These are phyloP conservation scores for Gonatopus flavifemur DNA, from an alignment of 1,140 invertebrate genomes.

Conservation along the genomic window DNA sequence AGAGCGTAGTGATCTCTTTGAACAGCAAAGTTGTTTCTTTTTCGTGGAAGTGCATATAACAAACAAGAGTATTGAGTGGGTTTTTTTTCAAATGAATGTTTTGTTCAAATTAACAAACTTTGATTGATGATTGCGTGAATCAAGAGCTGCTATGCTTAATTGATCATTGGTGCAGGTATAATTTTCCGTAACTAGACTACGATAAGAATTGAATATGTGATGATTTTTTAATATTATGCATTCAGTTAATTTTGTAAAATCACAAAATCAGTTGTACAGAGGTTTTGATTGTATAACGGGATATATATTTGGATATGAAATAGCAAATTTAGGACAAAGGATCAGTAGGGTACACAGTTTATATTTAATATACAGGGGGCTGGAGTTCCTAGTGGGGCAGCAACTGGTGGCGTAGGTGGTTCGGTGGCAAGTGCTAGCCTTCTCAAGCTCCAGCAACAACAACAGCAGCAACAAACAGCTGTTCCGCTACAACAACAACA, in stretches of 20 bases:
- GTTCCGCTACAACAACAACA: conserved; percentile 52
- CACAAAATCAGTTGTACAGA: not conserved
- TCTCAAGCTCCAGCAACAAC: conserved; percentile 55
- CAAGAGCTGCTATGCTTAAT: not conserved
- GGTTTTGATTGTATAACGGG: not conserved
- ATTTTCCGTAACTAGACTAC: not conserved
- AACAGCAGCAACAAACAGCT: conserved; percentile 48
- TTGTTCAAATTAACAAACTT: conserved; percentile 30
- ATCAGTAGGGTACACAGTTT: conserved; percentile 43
- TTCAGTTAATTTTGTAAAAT: not conserved
- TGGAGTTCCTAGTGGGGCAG: conserved; percentile 47
- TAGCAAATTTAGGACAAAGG: not conserved
- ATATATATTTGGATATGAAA: not conserved
- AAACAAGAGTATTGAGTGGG: conserved; percentile 22
- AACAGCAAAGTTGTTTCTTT: conserved; percentile 2
- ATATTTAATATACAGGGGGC: conserved; percentile 50
- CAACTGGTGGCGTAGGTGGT: conserved; percentile 51
- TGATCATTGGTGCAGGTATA: not conserved
- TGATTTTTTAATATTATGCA: not conserved
- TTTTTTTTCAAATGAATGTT: conserved; percentile 26
- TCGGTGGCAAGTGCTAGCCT: conserved; percentile 55
- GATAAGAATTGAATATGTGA: not conserved
- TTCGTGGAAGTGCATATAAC: conserved; percentile 5
- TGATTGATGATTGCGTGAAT: conserved; percentile 6
- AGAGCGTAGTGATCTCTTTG: conserved; percentile 2